phyloP scores from a whole-genome alignment of 2,888 invertebrate species.

The Morpho helenor region DNA sequence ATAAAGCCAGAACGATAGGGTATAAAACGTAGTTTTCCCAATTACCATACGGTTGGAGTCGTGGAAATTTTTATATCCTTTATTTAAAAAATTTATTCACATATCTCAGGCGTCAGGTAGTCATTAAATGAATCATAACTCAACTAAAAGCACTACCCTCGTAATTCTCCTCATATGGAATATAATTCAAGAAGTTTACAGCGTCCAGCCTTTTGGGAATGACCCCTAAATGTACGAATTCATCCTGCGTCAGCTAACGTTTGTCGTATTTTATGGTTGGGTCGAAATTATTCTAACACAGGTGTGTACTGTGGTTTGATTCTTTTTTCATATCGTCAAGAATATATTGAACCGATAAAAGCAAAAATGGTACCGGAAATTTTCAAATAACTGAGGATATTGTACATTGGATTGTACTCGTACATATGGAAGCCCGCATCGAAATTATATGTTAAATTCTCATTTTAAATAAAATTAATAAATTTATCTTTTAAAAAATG shows the following conservation, averaged over 20 bases:
- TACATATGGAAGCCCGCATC: no score
- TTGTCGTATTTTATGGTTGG: slow-evolving; percentile 22
- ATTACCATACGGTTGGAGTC: slow-evolving; percentile 6
- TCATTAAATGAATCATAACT: slow-evolving; percentile 58
- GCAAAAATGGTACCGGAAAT: no score
- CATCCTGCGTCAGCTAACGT: slow-evolving; percentile 54
- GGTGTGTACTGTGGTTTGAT: slow-evolving; percentile 16
- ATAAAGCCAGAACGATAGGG: no score
- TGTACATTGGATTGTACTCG: no score
- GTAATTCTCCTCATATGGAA: slow-evolving; percentile 57
- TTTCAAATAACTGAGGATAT: no score
- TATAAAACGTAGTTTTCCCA: neutral
- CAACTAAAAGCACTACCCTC: slow-evolving; percentile 50
- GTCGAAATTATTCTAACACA: slow-evolving; percentile 21
- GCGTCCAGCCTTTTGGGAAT: slow-evolving; percentile 34
- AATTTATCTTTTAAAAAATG: no score
- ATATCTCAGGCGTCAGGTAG: slow-evolving; percentile 31
- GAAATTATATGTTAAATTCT: no score
- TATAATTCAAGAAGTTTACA: slow-evolving; percentile 33
- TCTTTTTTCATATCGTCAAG: slow-evolving; percentile 1
- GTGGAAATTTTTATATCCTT: no score
- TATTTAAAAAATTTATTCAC: no score
- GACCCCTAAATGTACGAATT: slow-evolving; percentile 54
- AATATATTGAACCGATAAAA: no score
- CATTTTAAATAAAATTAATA: no score